phyloP scores from a whole-genome alignment of 2,888 invertebrate genomes.

The Torymus tubicola region DNA sequence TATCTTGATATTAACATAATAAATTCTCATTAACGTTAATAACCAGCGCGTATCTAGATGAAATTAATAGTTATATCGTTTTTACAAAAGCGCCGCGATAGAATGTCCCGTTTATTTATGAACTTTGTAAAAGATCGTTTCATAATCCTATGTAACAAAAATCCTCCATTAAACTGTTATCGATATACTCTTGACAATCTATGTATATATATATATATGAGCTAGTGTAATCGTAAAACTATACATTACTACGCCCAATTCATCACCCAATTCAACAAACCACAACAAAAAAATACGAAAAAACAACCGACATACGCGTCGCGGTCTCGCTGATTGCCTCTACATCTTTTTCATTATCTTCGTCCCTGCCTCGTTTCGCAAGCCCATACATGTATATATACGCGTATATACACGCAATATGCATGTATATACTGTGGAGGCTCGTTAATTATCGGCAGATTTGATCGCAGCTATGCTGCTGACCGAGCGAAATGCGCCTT shows the following conservation, averaged over 20 bases:
- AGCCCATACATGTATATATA: neutral
- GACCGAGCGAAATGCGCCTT: constrained; percentile 59
- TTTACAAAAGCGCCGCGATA: no score
- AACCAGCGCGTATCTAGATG: neutral
- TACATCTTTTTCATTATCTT: constrained; percentile 47
- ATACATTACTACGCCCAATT: no score
- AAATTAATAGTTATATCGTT: neutral
- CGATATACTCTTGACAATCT: no score
- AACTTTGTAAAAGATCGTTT: no score
- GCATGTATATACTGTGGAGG: neutral
- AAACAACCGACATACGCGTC: neutral
- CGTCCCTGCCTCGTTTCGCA: constrained; percentile 16
- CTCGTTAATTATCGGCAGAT: constrained; percentile 54
- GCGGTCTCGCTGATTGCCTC: constrained; percentile 17
- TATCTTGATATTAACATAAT: constrained; percentile 3
- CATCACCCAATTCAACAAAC: no score
- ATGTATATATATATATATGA: no score
- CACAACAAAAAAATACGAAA: neutral
- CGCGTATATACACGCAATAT: neutral
- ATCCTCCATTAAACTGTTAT: no score
- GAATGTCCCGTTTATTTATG: no score
- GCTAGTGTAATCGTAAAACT: no score
- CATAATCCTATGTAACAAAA: no score
- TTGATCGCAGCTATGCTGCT: constrained; percentile 51
- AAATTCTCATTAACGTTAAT: constrained; percentile 9